These are phyloP conservation scores for Enteromius mattozi DNA, from an alignment of 2,797 vertebrate genomes.

Conservation along the genomic window DNA sequence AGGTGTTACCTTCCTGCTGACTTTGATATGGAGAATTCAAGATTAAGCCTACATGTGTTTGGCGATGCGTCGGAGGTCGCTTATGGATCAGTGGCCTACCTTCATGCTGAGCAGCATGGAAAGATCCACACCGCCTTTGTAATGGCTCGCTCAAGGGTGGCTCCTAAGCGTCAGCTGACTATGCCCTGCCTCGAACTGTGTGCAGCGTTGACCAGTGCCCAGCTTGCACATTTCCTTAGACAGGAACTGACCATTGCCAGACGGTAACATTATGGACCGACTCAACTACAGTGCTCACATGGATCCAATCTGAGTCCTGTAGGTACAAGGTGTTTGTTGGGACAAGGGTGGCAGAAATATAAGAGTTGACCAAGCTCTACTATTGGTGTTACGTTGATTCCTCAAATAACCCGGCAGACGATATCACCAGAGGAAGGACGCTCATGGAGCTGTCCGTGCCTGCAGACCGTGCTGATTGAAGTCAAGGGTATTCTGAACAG, in stretches of 20 bases:
- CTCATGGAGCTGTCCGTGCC: neutral
- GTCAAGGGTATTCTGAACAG: neutral
- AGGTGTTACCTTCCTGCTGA: neutral
- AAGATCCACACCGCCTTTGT: slow-evolving; percentile 12
- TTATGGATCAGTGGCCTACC: slow-evolving; percentile 5
- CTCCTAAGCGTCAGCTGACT: slow-evolving; percentile 13
- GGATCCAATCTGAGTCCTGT: neutral
- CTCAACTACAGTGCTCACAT: slow-evolving; percentile 21
- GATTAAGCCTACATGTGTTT: neutral
- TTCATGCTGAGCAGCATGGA: neutral
- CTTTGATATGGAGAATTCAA: neutral
- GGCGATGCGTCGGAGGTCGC: neutral
- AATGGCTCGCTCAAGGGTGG: slow-evolving; percentile 21
- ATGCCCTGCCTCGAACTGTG: slow-evolving; percentile 30
- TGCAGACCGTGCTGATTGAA: neutral
- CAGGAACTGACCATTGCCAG: slow-evolving; percentile 4
- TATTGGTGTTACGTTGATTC: slow-evolving; percentile 21
- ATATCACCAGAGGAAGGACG: slow-evolving; percentile 14
- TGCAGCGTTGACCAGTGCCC: slow-evolving; percentile 29
- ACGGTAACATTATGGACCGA: neutral
- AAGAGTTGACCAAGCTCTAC: neutral
- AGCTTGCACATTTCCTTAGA: slow-evolving; percentile 30
- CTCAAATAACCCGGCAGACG: slow-evolving; percentile 13
- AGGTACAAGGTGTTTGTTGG: neutral
- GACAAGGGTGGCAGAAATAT: neutral